A percentile compares a stretch with the other conserved stretches of the same genome.
phyloP scores from a whole-genome alignment of 2,888 invertebrate species.

The Xestia sexstrigata region DNA sequence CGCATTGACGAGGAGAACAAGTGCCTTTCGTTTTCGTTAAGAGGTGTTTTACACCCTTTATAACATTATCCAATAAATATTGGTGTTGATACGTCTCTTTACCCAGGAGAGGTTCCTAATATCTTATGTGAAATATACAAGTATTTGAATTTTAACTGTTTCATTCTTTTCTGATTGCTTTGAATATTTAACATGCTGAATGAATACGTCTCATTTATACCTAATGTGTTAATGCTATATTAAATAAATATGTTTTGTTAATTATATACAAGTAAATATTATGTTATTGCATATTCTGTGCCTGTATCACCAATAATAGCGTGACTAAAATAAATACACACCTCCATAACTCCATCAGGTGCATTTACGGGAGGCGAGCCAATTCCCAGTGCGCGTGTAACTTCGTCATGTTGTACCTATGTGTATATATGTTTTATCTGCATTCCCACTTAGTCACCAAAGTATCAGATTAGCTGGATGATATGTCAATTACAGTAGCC shows the following conservation, averaged over 20 bases:
- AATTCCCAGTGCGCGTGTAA: conserved; percentile 70
- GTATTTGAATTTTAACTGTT: neutral
- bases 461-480: neutral
- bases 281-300: conserved; percentile 17
- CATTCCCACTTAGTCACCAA: neutral
- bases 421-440: conserved; percentile 12
- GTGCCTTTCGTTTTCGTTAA: too few relatives aligned
- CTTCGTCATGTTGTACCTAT: conserved; percentile 21
- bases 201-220: conserved; percentile 9
- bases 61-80: neutral
- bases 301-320: conserved; percentile 60
- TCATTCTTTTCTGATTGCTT: neutral
- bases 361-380: conserved; percentile 79
- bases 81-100: neutral
- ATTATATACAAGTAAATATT: conserved; percentile 3
- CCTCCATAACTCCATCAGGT: conserved; percentile 71
- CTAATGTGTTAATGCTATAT: neutral
- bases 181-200: conserved; percentile 1
- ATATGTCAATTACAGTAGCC: neutral
- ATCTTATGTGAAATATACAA: neutral
- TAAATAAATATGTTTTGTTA: neutral
- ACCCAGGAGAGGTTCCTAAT: neutral
- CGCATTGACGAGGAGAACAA: too few relatives aligned
- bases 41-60: too few relatives aligned
- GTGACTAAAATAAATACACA: conserved; percentile 76